Conservation (phyloP, 2,113 vertebrate genomes). For the Heteronetta atricapilla region DNA sequence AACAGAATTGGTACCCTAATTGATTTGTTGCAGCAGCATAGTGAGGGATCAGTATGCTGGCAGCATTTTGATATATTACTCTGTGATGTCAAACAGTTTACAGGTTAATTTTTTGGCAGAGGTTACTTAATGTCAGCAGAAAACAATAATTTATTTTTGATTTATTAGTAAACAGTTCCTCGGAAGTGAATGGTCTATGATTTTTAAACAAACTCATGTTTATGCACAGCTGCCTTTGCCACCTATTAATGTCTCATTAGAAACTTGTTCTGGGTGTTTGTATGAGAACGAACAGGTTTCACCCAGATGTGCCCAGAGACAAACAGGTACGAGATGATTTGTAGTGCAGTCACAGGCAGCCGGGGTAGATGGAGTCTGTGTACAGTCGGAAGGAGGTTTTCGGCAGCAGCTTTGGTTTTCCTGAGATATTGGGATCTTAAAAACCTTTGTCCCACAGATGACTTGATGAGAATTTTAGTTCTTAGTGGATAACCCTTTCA, state of each 20-base stretch:
- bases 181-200: accelerated
- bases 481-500: not conserved
- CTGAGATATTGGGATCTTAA: not conserved
- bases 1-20: conserved; percentile 82
- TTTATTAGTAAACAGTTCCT: not conserved
- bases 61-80: conserved; percentile 61
- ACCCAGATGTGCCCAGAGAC: not conserved
- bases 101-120: conserved; percentile 77
- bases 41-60: conserved; percentile 66
- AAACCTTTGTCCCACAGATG: not conserved
- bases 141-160: conserved; percentile 47
- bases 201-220: not conserved
- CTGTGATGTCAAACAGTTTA: conserved; percentile 62
- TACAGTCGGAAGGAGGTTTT: not conserved
- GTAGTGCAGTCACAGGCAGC: too few species aligned
- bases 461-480: not conserved
- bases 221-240: not conserved
- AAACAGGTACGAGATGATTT: too few species aligned
- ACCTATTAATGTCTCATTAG: not conserved
- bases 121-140: conserved; percentile 54
- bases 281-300: accelerated
- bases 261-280: accelerated
- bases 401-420: not conserved
- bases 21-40: conserved; percentile 78
- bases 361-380: too few species aligned